These are phyloP conservation scores for Lysandra coridon DNA, from an alignment of 2,888 invertebrate species.

Conservation along the genomic window DNA sequence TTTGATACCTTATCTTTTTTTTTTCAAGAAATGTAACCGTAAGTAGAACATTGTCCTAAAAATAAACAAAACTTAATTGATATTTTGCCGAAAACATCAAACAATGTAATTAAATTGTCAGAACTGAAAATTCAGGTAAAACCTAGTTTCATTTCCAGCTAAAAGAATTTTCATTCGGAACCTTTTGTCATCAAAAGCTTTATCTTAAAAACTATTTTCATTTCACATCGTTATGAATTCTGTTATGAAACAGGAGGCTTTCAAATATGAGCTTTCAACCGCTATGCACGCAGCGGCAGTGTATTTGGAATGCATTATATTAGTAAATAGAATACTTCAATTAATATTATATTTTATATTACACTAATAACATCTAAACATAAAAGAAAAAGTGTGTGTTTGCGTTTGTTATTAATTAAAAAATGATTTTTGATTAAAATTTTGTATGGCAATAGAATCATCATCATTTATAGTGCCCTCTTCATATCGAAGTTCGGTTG, in stretches of 20 bases:
- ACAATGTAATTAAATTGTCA: background rate
- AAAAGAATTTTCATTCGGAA: slow-evolving; percentile 5
- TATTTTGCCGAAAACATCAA: background rate
- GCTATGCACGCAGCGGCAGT: background rate
- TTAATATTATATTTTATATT: too few relatives aligned
- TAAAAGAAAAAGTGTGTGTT: too few relatives aligned
- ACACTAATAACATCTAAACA: too few relatives aligned
- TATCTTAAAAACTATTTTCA: slow-evolving; percentile 23
- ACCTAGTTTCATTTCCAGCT: background rate
- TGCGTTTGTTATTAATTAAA: too few relatives aligned
- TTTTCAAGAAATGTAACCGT: background rate
- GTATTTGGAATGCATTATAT: background rate
- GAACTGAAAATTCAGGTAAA: background rate
- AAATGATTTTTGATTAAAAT: too few relatives aligned
- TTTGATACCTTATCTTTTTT: too few relatives aligned
- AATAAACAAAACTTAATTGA: background rate
- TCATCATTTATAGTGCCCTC: too few relatives aligned
- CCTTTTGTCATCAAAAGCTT: slow-evolving; percentile 8
- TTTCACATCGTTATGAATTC: slow-evolving; percentile 19
- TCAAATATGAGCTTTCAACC: background rate
- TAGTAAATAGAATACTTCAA: background rate
- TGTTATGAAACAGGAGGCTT: background rate
- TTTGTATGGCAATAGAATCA: too few relatives aligned
- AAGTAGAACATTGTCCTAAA: background rate
- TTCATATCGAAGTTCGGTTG: too few relatives aligned